Evolutionary conservation across 2,888 invertebrate genomes (phyloP), one percentile per base, ranked within the genome.

Genomic region (Alsophila aescularia): DNA sequence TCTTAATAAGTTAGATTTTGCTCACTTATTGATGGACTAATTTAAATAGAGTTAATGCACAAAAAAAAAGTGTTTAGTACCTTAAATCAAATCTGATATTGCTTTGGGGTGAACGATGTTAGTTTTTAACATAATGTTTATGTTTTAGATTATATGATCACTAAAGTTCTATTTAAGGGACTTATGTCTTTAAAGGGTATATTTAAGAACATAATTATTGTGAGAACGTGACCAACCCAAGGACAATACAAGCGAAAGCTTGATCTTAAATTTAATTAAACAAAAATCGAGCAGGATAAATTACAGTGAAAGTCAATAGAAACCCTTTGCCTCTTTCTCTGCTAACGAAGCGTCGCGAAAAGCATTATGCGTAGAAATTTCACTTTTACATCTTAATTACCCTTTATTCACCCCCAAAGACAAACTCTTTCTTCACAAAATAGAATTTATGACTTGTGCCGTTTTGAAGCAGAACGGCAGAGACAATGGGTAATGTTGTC

Each of bases 301-400:
- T 70, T 67, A 55, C 70, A 90, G 90, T 82, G 90, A 90, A 90
- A 90, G 90, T 90, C 62, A 64, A 67, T 58, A 56, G 65, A 64
- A 67, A 70, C 76, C 75, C 78, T 82, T 80, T 75, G 60, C 64
- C 56, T 58, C 69, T 65, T 68, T 60, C 60, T 51, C 53, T 35
- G 48, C 58, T 73, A 83, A 82, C 73, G 70, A 66, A 69, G 75
- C 89, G 81, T 88, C 67, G 70, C 88, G 61, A 88, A 87, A 83
- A 51, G 52, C 35, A 74, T 62, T 77, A 83, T 79, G 60, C 66
- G 72, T 69, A 72, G 70, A n/a, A 69, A 86, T 90, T 90, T 90
- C 90, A 90, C 90, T 90, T 90, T 90, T 90, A 86, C 84, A 83
- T 82, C 79, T 77, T 88, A 89, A 90, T 90, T 86, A 88, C 87